Evolutionary conservation across 2,113 vertebrate species (phyloP).

Genomic region (Forbesichthys papilliferus): DNA sequence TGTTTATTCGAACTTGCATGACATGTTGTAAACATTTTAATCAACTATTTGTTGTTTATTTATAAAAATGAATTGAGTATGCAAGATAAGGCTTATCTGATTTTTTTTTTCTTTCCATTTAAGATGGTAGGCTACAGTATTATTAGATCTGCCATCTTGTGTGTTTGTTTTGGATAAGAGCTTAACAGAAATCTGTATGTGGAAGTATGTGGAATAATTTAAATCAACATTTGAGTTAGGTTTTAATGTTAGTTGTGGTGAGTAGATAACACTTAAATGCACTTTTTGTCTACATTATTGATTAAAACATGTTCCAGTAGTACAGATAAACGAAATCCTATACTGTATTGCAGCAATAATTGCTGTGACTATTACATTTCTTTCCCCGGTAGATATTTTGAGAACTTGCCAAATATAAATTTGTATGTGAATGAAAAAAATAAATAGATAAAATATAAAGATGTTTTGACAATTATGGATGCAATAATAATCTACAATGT

Average conservation of each 20-base stretch:
- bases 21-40: slow-evolving; percentile 26
- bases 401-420: no score
- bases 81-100: slow-evolving; percentile 6
- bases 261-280: not conserved
- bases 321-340: no score
- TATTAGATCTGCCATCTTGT: slow-evolving; percentile 43
- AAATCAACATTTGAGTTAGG: slow-evolving; percentile 2
- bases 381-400: no score
- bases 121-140: slow-evolving; percentile 36
- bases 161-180: not conserved
- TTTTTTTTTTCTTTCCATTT: not conserved
- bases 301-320: no score
- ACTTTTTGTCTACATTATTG: not conserved
- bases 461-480: no score
- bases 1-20: slow-evolving; percentile 17
- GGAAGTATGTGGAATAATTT: no score
- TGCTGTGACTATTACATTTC: no score
- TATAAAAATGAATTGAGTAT: slow-evolving; percentile 15
- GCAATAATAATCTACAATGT: no score
- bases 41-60: slow-evolving; percentile 31
- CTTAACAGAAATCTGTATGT: not conserved
- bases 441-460: no score
- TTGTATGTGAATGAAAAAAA: no score
- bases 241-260: slow-evolving; percentile 12
- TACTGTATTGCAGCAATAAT: no score